These are phyloP conservation scores for Pimpla rufipes DNA, from an alignment of 2,888 invertebrate species.

Conservation along the genomic window DNA sequence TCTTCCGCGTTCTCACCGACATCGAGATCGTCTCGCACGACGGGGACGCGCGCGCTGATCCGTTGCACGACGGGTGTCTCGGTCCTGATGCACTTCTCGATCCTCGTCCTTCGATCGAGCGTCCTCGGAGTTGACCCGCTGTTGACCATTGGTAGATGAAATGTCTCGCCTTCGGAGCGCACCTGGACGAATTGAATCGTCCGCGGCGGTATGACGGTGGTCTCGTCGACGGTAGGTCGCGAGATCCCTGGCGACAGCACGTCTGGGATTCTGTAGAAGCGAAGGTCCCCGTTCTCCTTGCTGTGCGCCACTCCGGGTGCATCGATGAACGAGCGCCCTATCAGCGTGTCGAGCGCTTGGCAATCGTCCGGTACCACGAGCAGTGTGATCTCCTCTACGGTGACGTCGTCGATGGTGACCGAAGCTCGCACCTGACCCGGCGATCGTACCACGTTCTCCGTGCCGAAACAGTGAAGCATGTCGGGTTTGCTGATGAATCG, in stretches of 20 bases:
- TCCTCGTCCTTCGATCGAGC: background rate
- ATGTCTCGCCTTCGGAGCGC: background rate
- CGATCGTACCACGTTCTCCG: conserved; percentile 7
- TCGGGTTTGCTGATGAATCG: conserved; percentile 9
- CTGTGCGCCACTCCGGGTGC: conserved; percentile 30
- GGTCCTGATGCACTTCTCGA: background rate
- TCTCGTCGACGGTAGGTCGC: background rate
- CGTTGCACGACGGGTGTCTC: background rate
- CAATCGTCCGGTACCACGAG: conserved; percentile 50
- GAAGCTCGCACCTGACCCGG: conserved; percentile 17
- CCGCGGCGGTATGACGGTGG: background rate
- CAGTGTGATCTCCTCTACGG: conserved; percentile 12
- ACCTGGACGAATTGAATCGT: conserved; percentile 24
- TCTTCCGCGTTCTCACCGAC: background rate
- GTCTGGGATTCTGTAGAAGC: background rate
- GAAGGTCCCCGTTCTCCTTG: background rate
- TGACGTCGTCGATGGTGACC: conserved; percentile 45
- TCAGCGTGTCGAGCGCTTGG: conserved; percentile 44
- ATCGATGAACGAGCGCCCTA: conserved; percentile 42
- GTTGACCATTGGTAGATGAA: conserved; percentile 1
- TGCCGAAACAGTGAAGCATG: conserved; percentile 34
- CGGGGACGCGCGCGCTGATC: background rate
- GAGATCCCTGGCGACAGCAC: background rate
- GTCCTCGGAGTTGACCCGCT: conserved; percentile 3
- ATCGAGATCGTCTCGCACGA: background rate